These are phyloP conservation scores for Agriopis leucophaearia DNA, from an alignment of 2,888 invertebrate genomes.

Conservation along the genomic window DNA sequence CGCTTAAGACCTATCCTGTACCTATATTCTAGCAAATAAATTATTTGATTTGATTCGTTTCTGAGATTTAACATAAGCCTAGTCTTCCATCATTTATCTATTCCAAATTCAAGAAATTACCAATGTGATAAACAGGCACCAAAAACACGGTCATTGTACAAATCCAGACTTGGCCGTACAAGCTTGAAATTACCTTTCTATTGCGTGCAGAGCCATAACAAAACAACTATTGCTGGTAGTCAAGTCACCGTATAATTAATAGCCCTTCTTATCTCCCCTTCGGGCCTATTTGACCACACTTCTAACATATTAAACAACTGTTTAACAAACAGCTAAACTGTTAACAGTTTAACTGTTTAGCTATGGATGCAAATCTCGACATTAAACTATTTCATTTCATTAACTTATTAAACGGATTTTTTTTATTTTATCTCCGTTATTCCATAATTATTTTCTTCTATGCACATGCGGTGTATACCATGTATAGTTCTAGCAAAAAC, in stretches of 20 bases:
- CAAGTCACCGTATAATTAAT: conserved; percentile 43
- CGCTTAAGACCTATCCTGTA: no score
- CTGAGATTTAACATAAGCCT: no score
- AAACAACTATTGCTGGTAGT: conserved; percentile 36
- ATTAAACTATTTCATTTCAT: no score
- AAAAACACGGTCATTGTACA: conserved; percentile 5
- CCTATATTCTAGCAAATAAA: no score
- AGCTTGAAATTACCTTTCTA: conserved; percentile 41
- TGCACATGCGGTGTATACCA: no score
- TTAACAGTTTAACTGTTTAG: no score
- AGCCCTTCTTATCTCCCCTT: conserved; percentile 43
- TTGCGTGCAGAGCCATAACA: conserved; percentile 38
- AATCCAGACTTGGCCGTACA: conserved; percentile 12
- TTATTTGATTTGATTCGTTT: no score
- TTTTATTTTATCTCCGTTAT: background rate
- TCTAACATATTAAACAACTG: background rate
- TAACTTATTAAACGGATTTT: no score
- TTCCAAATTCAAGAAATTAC: conserved; percentile 6
- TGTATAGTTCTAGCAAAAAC: no score
- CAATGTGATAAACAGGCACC: conserved; percentile 21
- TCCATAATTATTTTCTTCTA: background rate
- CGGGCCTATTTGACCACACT: conserved; percentile 1
- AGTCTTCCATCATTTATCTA: no score
- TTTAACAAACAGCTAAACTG: no score
- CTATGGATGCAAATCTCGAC: no score